Percentiles rank a stretch among this genome's conserved stretches.
phyloP scores from a whole-genome alignment of 1,140 invertebrate genomes.

The Saccostrea cuccullata region DNA sequence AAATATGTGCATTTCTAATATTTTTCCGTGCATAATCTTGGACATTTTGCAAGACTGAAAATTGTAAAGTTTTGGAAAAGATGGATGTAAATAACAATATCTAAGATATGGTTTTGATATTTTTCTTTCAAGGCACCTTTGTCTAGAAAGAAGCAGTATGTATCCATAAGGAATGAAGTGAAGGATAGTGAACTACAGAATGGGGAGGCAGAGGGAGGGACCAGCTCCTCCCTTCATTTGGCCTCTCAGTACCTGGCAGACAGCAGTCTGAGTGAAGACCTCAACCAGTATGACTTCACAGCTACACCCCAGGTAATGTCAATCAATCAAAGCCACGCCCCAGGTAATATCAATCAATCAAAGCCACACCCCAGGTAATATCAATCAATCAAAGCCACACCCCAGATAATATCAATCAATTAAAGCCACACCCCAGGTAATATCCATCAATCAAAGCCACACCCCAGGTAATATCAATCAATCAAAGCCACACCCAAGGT shows the following conservation, averaged over 20 bases:
- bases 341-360: too few species aligned
- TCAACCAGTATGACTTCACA: constrained; percentile 76
- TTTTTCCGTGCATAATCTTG: too few species aligned
- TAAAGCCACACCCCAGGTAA: too few species aligned
- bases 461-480: too few species aligned
- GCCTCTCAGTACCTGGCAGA: constrained; percentile 77
- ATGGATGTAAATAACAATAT: too few species aligned
- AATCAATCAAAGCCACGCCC: background rate
- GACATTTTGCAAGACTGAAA: too few species aligned
- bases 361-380: too few species aligned
- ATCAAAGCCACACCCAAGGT: background rate
- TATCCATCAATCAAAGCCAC: too few species aligned
- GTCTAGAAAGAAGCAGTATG: constrained; percentile 75
- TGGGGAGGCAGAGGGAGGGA: constrained; percentile 48
- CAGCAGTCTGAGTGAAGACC: constrained; percentile 79
- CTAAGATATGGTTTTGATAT: too few species aligned
- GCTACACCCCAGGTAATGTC: constrained; percentile 57
- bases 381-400: constrained; percentile 60
- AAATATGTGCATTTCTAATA: too few species aligned
- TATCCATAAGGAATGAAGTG: constrained; percentile 72
- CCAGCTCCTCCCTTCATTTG: constrained; percentile 68
- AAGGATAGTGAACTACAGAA: constrained; percentile 56
- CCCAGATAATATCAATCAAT: background rate
- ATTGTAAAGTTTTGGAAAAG: too few species aligned
- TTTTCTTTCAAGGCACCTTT: constrained; percentile 64